phyloP scores from a whole-genome alignment of 2,797 vertebrate species.

The Gouania willdenowi region DNA sequence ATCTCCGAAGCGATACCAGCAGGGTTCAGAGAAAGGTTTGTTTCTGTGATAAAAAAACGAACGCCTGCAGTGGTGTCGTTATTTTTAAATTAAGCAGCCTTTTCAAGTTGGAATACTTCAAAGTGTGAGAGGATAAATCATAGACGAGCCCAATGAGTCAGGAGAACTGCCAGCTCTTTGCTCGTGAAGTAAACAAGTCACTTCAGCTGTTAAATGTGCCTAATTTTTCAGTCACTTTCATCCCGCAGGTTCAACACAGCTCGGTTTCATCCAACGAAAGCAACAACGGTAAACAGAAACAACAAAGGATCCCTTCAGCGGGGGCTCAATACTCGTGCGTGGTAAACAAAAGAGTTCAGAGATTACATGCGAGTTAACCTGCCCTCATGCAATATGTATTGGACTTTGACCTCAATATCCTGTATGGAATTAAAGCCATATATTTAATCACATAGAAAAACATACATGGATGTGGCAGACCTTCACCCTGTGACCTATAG shows the following conservation, averaged over 20 bases:
- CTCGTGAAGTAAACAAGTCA: neutral
- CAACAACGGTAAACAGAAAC: slow-evolving; percentile 15
- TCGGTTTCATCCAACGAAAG: neutral
- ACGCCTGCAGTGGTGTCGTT: slow-evolving; percentile 23
- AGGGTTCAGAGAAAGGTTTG: slow-evolving; percentile 38
- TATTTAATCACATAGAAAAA: slow-evolving; percentile 37
- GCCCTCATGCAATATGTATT: slow-evolving; percentile 37
- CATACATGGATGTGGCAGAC: slow-evolving; percentile 14
- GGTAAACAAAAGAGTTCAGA: slow-evolving; percentile 19
- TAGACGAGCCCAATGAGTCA: neutral
- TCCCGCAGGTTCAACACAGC: neutral
- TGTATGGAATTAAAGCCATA: slow-evolving; percentile 29
- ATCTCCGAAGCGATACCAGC: slow-evolving; percentile 4
- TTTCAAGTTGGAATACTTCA: slow-evolving; percentile 1
- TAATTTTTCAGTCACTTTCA: neutral
- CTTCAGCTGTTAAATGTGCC: no score
- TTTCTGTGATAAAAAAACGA: slow-evolving; percentile 15
- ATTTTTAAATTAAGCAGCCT: slow-evolving; percentile 3
- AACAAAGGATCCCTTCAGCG: neutral
- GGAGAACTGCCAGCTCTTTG: neutral
- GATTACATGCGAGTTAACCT: slow-evolving; percentile 16
- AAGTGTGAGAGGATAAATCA: slow-evolving; percentile 18
- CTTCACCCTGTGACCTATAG: slow-evolving; percentile 11
- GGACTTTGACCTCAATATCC: slow-evolving; percentile 54
- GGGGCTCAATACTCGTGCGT: slow-evolving; percentile 1